Conservation (phyloP, 2,113 vertebrate species). For the Syngnathoides biaculeatus region DNA sequence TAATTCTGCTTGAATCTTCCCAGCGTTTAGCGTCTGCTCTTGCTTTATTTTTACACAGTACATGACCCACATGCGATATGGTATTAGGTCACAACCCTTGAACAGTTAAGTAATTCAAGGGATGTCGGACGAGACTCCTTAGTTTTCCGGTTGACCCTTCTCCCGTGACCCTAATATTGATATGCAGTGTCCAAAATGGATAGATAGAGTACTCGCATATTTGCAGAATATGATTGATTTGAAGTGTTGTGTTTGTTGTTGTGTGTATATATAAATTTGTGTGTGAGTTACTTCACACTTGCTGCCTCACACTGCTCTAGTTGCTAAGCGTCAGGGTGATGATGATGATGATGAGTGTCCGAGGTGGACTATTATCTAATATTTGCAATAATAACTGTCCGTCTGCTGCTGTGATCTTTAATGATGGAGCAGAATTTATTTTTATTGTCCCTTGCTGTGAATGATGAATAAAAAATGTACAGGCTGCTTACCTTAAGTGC, state of each 20-base stretch:
- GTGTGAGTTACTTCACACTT: constrained; percentile 8
- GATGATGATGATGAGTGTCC: constrained; percentile 28
- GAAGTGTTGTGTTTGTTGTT: background rate
- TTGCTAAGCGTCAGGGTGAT: constrained; percentile 63
- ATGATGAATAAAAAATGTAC: background rate
- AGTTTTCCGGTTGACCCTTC: no score
- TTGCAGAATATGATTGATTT: background rate
- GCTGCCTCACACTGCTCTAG: constrained; percentile 30
- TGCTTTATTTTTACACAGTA: background rate
- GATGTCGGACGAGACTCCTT: background rate
- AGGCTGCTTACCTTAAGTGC: constrained; percentile 47
- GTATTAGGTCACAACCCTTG: background rate
- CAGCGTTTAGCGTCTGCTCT: background rate
- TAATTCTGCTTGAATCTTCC: background rate
- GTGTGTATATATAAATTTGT: background rate
- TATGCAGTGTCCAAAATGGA: no score
- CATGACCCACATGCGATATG: no score
- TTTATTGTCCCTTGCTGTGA: constrained; percentile 10
- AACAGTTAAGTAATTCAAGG: background rate
- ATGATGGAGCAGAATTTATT: constrained; percentile 7
- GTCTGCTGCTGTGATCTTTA: constrained; percentile 47
- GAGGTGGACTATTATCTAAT: constrained; percentile 59
- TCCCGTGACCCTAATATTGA: no score
- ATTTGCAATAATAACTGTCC: constrained; percentile 22
- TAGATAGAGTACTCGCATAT: background rate